phyloP scores from a whole-genome alignment of 2,113 vertebrate species.

The Phasianus colchicus region DNA sequence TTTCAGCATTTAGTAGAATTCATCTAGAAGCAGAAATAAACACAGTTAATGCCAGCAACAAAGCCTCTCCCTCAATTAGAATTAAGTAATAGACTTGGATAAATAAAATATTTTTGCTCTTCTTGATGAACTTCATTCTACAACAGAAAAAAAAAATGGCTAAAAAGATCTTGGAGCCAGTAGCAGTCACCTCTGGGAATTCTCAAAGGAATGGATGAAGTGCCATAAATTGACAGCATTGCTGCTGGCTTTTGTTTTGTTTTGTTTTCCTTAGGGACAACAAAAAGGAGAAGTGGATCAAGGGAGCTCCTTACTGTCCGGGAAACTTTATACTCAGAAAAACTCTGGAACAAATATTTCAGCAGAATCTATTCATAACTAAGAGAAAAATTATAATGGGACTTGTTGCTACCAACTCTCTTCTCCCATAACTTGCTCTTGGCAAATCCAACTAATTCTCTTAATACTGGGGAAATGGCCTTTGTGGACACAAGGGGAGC shows the following conservation, averaged over 20 bases:
- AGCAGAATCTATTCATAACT: not conserved
- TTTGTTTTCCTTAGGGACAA: not conserved
- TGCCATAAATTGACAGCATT: not conserved
- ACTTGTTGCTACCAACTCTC: not conserved
- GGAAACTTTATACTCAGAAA: not conserved
- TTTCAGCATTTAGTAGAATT: not conserved
- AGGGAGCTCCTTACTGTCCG: not conserved
- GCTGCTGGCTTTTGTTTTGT: not conserved
- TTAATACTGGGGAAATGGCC: not conserved
- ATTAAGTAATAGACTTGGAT: not conserved
- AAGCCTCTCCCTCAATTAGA: not conserved
- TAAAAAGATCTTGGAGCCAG: not conserved
- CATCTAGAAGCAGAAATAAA: not conserved
- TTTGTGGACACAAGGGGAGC: conserved; percentile 7
- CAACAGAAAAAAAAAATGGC: not conserved
- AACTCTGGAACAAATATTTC: not conserved
- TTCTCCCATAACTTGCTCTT: not conserved
- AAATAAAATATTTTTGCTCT: not conserved
- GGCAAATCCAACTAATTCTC: not conserved
- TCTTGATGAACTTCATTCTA: not conserved
- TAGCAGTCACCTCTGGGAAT: not conserved
- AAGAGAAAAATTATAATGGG: not conserved
- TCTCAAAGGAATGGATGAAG: not conserved
- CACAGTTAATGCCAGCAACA: conserved; percentile 11
- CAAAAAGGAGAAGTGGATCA: not conserved